Base-by-base conservation (phyloP, 2,888 invertebrate genomes). In the Itoplectis maculator region DNA sequence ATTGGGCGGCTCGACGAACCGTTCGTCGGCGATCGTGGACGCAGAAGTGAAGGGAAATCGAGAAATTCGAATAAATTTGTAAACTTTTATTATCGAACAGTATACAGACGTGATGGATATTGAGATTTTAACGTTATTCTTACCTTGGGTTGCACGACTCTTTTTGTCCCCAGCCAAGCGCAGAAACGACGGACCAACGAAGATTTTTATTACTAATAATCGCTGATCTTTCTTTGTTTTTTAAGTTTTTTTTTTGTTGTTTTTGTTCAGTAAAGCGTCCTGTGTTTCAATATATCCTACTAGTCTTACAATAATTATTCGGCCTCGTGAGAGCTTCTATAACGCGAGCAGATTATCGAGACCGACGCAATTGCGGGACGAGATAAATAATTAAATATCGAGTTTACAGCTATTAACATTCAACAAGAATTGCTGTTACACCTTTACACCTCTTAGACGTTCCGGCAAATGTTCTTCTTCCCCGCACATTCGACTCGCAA, bases 31-130 rank as follows among this genome's bases (percentile, higher is more conserved):
- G 18, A 42, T 73, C 37, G 54, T 29, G n/a, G 37, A 54, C 23
- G 37, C 47, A 70, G 29, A 66, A 77, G 73, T 68, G n/a, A 61
- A 78, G 74, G 35, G 47, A 61, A n/a, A 74, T 37, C 45, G 73
- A 35, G 40, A 35, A 15, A 47, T 69, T 56, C 68, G 56, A n/a
- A 42, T 82, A 42, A 74, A 82, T 78, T 74, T 74, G 73, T 81
- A 74, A 78, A 82, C 47, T 81, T 81, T 84, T 78, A 78, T 84
- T 83, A 70, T 79, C 73, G 51, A 72, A 76, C 79, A 75, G 69
- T 49, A 78, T 84, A 83, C 81, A 84, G 65, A 81, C 68, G 83
- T 79, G 63, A 81, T 70, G 29, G 56, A 13, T 51, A 63, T 61
- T 59, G 59, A 68, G 42, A 66, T 42, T 68, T n/a, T 49, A 61